Conservation (phyloP, 2,888 invertebrate genomes). For the Sinopyrophorus schimmeli region DNA sequence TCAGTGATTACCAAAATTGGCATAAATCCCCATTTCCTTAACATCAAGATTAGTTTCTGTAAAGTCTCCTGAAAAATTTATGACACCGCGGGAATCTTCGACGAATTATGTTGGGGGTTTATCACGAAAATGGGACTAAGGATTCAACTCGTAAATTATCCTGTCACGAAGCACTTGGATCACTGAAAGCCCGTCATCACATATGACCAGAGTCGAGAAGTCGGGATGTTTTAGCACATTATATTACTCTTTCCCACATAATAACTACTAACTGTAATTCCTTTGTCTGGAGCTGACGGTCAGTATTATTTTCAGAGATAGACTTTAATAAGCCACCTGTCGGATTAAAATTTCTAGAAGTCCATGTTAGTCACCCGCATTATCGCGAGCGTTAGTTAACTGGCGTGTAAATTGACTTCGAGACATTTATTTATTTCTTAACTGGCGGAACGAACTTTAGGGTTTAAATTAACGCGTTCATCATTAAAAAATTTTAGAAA, state of each 20-base stretch:
- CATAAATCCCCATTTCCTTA: constrained; percentile 5
- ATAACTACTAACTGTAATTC: constrained; percentile 23
- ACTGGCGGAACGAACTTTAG: constrained; percentile 10
- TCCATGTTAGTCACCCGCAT: constrained; percentile 25
- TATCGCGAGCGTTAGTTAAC: constrained; percentile 22
- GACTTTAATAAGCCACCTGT: constrained; percentile 33
- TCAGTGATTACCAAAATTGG: no score
- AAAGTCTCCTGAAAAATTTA: constrained; percentile 17
- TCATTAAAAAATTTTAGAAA: constrained; percentile 8
- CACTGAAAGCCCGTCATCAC: constrained; percentile 19
- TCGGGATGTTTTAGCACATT: constrained; percentile 21
- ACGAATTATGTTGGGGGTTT: constrained; percentile 17
- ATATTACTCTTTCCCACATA: constrained; percentile 20
- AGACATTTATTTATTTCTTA: constrained; percentile 22
- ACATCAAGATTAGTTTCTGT: constrained; percentile 8
- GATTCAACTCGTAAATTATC: constrained; percentile 25
- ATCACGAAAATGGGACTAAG: constrained; percentile 20
- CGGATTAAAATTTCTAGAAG: constrained; percentile 31
- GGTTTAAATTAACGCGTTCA: constrained; percentile 9
- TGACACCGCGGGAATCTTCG: constrained; percentile 14
- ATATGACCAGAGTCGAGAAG: constrained; percentile 18
- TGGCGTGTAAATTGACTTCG: constrained; percentile 26
- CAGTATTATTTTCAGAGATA: constrained; percentile 28
- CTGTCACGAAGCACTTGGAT: constrained; percentile 21
- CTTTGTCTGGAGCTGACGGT: constrained; percentile 28